Base-by-base conservation (phyloP, 2,888 invertebrate species). In the Eristalis intricaria region DNA sequence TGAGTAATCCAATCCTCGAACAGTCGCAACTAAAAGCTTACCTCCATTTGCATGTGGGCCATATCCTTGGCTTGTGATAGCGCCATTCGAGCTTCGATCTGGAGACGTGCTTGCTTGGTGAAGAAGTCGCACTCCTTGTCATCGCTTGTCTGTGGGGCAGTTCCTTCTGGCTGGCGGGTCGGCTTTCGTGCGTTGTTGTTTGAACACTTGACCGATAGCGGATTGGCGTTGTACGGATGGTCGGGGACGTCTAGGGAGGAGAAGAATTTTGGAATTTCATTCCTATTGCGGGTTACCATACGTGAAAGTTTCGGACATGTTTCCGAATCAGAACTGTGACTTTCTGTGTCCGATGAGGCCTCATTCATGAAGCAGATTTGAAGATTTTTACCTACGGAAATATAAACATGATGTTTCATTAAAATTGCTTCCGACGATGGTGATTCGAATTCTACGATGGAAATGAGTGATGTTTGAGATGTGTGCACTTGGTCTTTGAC, bases 311-410 rank as follows among this genome's bases (percentile, higher is more conserved):
- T 92, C 61, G 92, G 92, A 86, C 91, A 92, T 65, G 91, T 91
- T 92, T 97, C 97, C 89, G 95, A 94, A 90, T 97, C 97, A 76
- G 96, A 96, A 89, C 94, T 94, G 89, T 96, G 96, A 90, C 96
- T 96, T 92, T 97, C 97, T 90, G 95, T 96, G 92, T 97, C 97
- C 71, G 97, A 97, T 84, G 96, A 96, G 77, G 97, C 96, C 93
- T 98, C 98, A 93, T 98, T 98, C 97, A 98, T 97, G 93, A 98
- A 98, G 94, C 98, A 98, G 91, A 98, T 98, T 94, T 98, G 98
- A 71, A 98, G 95, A 94, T 98, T 98, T 96, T 97, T 98, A 90
- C 97, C 97, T 97, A 93, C n/a, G 19, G 19, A 32, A 89, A 87
- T 74, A 23, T 26, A 32, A 50, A 13, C 11, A 32, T 4, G 15